Percentiles rank a stretch among this genome's conserved stretches.
phyloP scores from a whole-genome alignment of 2,113 vertebrate species.

The Etia nguti region DNA sequence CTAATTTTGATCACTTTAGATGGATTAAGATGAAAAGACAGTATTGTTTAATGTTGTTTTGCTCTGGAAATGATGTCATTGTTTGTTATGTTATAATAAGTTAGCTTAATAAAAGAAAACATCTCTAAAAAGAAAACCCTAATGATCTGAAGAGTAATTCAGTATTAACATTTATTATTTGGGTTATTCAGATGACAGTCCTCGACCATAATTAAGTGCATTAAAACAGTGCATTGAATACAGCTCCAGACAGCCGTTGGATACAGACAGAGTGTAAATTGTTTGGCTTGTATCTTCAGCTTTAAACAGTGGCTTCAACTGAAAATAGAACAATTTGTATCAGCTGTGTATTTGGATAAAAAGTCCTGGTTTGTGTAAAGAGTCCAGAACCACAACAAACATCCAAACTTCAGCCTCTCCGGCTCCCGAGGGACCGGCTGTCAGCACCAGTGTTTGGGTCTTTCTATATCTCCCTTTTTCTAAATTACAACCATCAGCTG shows the following conservation, averaged over 20 bases:
- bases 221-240: background rate
- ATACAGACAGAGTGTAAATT: background rate
- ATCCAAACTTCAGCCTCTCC: background rate
- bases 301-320: background rate
- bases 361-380: background rate
- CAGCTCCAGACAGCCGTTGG: background rate
- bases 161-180: background rate
- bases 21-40: background rate
- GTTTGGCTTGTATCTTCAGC: background rate
- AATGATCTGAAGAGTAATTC: background rate
- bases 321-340: background rate
- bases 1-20: background rate
- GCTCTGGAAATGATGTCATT: background rate
- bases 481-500: conserved; percentile 7
- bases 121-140: background rate
- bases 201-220: background rate
- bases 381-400: background rate
- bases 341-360: background rate
- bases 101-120: background rate
- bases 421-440: background rate
- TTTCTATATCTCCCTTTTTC: background rate
- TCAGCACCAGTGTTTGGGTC: background rate
- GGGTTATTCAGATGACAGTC: background rate
- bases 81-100: background rate
- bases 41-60: background rate